phyloP scores from a whole-genome alignment of 2,113 vertebrate species.

The Hoplias malabaricus region DNA sequence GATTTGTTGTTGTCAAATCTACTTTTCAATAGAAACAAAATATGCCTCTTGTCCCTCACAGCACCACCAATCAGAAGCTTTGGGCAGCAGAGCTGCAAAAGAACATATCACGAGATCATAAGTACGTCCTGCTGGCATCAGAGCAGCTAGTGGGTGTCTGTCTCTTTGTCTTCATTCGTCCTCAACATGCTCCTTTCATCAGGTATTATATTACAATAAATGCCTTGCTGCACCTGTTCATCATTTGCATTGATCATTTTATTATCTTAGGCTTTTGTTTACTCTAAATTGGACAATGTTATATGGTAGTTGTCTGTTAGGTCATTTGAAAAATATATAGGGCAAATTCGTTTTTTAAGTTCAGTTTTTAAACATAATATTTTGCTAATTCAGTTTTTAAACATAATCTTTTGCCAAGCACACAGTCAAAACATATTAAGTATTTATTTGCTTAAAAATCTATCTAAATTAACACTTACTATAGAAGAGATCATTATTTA shows the following conservation, averaged over 20 bases:
- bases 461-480: no score
- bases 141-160: constrained; percentile 98
- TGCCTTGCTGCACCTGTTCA: not conserved
- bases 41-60: constrained; percentile 57
- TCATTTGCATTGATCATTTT: not conserved
- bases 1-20: not conserved
- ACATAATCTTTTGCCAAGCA: no score
- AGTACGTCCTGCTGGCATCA: constrained; percentile 94
- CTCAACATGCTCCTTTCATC: constrained; percentile 94
- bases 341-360: not conserved
- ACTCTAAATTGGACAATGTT: not conserved
- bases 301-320: not conserved
- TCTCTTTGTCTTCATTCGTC: constrained; percentile 94
- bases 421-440: no score
- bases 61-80: constrained; percentile 97
- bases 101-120: constrained; percentile 92
- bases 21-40: not conserved
- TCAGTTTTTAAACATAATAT: not conserved
- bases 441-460: no score
- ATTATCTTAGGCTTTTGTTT: not conserved
- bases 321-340: not conserved
- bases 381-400: no score
- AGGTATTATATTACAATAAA: constrained; percentile 74
- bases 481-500: no score
- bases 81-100: constrained; percentile 97